phyloP scores from a whole-genome alignment of 1,140 invertebrate species.

The Tribolium castaneum region DNA sequence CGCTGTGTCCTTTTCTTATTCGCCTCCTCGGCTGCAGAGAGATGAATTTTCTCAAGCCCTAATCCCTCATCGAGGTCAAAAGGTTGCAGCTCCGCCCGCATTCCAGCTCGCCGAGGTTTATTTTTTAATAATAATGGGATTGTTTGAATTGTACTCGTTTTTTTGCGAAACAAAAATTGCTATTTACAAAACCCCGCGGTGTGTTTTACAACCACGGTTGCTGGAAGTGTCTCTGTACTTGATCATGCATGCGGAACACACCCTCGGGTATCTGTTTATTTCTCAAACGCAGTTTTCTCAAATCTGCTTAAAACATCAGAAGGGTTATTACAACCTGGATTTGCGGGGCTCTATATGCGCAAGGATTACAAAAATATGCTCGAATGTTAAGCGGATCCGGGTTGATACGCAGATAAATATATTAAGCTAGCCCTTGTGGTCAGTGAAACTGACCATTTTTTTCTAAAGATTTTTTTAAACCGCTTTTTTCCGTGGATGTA shows the following conservation, averaged over 20 bases:
- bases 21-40: background rate
- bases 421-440: too few species aligned
- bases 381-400: too few species aligned
- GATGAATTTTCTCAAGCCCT: conserved; percentile 30
- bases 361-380: background rate
- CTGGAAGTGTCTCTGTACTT: conserved; percentile 23
- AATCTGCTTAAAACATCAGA: conserved; percentile 42
- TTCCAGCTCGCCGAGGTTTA: background rate
- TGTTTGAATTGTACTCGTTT: too few species aligned
- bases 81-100: conserved; percentile 4
- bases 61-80: conserved; percentile 28
- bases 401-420: too few species aligned
- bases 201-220: conserved; percentile 20
- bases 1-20: conserved; percentile 19
- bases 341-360: background rate
- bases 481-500: too few species aligned
- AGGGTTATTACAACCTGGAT: conserved; percentile 29
- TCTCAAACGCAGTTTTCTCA: conserved; percentile 39
- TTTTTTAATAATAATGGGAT: background rate
- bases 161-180: background rate
- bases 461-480: too few species aligned
- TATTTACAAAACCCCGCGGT: conserved; percentile 32
- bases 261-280: conserved; percentile 40
- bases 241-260: conserved; percentile 44
- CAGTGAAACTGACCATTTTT: too few species aligned